Evolutionary conservation across 2,113 vertebrate genomes (phyloP), one percentile per base, ranked within the genome.

Genomic region (Grantiella picta): DNA sequence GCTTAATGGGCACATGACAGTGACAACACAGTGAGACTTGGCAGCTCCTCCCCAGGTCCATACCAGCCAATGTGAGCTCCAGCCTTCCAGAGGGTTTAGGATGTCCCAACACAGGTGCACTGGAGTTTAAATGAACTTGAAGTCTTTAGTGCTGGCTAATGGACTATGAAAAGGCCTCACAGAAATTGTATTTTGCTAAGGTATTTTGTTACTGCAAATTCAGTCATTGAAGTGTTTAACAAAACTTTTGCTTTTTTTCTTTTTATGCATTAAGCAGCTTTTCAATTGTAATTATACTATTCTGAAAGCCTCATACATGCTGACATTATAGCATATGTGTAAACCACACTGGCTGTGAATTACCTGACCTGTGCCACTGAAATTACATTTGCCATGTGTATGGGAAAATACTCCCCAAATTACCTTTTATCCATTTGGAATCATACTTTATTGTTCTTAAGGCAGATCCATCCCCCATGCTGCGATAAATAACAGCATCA

Each of bases 371-470:
- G 60, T 38, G 49, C 31, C 66, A 61, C 81, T 64, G 12, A 49
- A 76, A 73, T 71, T 20, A 77, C 64, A 81, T 53, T 73, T 83
- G 53, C 45, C 42, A 50, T 2, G 53, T 63, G 64, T 36, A 70
- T 50, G 60, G 59, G 79, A 87, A 94, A 90, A 83, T 35, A 47
- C 60, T 69, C 35, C 53, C 54, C 89, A 40, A 90, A 95, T 88
- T 98, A 99, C 99, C 99, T 99, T 99, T 99, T 96, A 99, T 98
- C 99, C 99, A 99, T 92, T 99, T 99, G 97, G 99, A 99, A 95
- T 99, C 99, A 50, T 99, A 99, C 97, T 99, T 99, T 96, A 99
- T 99, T 90, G 99, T 99, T 95, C 99, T 98, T 83, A 99, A 97
- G 79, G 99, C 99, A 25, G 99, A 99, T 88, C 99, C 99, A 84